A percentile compares a stretch with the other conserved stretches of the same genome.
These are phyloP conservation scores for Spodoptera litura DNA, from an alignment of 1,140 invertebrate species.

Conservation along the genomic window DNA sequence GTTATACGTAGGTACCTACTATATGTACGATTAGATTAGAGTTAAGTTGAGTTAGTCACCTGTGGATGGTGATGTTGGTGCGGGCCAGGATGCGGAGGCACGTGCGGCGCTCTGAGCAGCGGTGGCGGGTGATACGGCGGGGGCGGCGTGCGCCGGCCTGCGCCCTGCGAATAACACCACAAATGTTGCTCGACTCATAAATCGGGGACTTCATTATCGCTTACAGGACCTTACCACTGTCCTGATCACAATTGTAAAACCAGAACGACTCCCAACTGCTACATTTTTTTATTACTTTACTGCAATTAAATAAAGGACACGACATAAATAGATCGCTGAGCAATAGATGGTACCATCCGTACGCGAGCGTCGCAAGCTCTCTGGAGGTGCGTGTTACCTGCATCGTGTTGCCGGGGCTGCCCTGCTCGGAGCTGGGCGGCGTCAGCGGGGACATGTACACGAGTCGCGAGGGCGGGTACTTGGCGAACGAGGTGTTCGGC, in stretches of 20 bases:
- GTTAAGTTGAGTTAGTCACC: conserved; percentile 48
- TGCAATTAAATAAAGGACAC: conserved; percentile 51
- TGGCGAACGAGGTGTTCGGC: conserved; percentile 74
- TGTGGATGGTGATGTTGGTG: conserved; percentile 83
- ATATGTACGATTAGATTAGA: neutral
- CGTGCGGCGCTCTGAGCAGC: conserved; percentile 76
- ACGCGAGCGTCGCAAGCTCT: conserved; percentile 63
- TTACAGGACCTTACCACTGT: conserved; percentile 22
- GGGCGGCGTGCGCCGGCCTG: conserved; percentile 75
- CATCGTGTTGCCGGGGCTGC: conserved; percentile 89
- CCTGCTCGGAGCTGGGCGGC: conserved; percentile 93
- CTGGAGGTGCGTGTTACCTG: conserved; percentile 71
- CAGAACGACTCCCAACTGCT: neutral
- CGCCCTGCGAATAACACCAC: conserved; percentile 68
- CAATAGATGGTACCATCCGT: conserved; percentile 88
- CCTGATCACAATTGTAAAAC: conserved; percentile 48
- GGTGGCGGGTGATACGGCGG: conserved; percentile 79
- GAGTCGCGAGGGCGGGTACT: conserved; percentile 83
- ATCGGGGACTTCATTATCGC: conserved; percentile 8
- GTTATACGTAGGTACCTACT: too few relatives aligned
- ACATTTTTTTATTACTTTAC: conserved; percentile 38
- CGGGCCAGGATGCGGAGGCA: conserved; percentile 75
- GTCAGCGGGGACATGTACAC: conserved; percentile 93
- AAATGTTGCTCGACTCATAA: conserved; percentile 62
- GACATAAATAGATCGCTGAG: conserved; percentile 65